Evolutionary conservation across 2,797 vertebrate species (phyloP).

Genomic region (Cossypha dichroa): DNA sequence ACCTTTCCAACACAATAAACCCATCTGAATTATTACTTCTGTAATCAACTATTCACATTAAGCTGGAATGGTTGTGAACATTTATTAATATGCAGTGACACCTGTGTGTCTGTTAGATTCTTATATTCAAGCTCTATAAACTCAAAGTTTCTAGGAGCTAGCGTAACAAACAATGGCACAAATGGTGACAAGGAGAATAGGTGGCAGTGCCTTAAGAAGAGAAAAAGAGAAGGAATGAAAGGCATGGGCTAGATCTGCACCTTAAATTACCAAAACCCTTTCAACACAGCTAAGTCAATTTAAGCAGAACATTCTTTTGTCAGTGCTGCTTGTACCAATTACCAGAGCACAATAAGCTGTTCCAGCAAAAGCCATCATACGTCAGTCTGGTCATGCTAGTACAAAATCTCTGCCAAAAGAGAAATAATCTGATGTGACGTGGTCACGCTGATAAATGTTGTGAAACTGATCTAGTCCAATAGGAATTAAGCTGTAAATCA

Average conservation of each 20-base stretch:
- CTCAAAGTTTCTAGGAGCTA: slow-evolving; percentile 1
- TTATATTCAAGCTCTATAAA: neutral
- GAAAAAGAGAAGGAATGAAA: neutral
- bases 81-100: neutral
- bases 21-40: neutral
- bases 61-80: neutral
- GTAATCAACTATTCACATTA: neutral
- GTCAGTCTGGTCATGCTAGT: neutral
- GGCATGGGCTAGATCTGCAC: neutral
- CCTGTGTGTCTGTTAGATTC: neutral
- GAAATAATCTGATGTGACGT: neutral
- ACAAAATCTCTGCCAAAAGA: neutral
- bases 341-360: neutral
- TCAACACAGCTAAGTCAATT: neutral
- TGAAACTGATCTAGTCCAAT: neutral
- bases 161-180: neutral
- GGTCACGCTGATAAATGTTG: neutral
- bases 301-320: slow-evolving; percentile 16
- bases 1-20: neutral
- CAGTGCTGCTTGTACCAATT: neutral
- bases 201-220: neutral
- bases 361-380: neutral
- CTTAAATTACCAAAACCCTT: neutral
- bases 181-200: neutral
- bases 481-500: slow-evolving; percentile 11